Conservation (phyloP, 2,113 vertebrate genomes). For the Oxyura jamaicensis region DNA sequence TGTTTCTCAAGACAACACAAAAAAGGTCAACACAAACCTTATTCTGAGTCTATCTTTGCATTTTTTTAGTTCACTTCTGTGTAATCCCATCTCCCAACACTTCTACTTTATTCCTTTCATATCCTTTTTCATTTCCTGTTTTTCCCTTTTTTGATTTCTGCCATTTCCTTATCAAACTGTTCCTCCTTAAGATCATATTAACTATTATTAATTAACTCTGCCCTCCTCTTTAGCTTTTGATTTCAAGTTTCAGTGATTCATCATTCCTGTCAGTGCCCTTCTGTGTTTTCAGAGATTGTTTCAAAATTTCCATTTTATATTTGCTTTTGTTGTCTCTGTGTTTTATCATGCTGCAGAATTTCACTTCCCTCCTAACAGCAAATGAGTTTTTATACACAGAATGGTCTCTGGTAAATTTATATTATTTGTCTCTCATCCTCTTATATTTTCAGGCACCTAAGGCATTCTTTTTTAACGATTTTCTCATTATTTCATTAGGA, state of each 20-base stretch:
- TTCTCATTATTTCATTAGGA: background rate
- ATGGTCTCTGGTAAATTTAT: background rate
- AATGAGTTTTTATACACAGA: background rate
- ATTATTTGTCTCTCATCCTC: background rate
- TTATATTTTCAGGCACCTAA: background rate
- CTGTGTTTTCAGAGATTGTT: background rate
- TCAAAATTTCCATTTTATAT: constrained; percentile 2
- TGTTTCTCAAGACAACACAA: background rate
- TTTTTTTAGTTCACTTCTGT: background rate
- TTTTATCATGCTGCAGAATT: background rate
- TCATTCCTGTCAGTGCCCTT: background rate
- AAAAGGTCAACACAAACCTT: background rate
- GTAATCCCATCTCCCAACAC: background rate
- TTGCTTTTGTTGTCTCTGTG: background rate
- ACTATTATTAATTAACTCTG: background rate
- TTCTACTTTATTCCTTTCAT: constrained; percentile 63
- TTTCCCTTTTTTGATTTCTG: background rate
- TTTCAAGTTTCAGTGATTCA: background rate
- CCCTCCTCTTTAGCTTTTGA: background rate
- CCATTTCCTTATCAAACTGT: background rate
- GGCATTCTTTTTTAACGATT: background rate
- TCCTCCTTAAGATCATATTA: background rate
- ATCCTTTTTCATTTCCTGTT: constrained; percentile 58
- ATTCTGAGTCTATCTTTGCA: background rate
- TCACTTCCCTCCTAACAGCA: constrained; percentile 28